Conservation (phyloP, 2,888 invertebrate genomes). For the Synergus japonicus region DNA sequence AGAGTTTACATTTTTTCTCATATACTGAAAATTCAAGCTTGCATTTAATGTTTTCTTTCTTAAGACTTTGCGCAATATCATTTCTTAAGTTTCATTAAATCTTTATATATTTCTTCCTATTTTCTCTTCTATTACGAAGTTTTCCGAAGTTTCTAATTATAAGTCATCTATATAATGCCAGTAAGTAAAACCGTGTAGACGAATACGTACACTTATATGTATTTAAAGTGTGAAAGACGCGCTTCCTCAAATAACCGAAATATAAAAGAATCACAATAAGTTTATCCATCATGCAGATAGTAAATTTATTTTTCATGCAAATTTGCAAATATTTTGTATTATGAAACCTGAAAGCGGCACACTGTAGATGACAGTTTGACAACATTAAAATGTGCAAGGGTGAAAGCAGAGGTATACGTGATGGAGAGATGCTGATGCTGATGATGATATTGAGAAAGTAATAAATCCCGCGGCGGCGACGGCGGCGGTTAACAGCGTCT, state of each 20-base stretch:
- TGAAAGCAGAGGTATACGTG: no score
- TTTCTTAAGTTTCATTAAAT: slow-evolving; percentile 18
- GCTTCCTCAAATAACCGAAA: no score
- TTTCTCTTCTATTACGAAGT: slow-evolving; percentile 10
- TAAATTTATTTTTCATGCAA: neutral
- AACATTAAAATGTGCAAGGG: slow-evolving; percentile 2
- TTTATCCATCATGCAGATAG: no score
- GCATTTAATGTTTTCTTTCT: neutral
- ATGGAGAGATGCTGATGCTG: neutral
- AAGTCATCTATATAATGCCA: neutral
- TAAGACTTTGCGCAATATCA: neutral
- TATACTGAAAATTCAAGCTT: no score
- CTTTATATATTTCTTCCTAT: neutral
- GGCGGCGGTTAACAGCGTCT: neutral
- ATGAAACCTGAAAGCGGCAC: neutral
- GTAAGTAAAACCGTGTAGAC: neutral
- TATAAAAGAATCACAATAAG: no score
- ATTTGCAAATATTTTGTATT: neutral
- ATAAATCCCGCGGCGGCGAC: slow-evolving; percentile 24
- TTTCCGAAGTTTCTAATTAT: slow-evolving; percentile 12
- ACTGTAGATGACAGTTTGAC: neutral
- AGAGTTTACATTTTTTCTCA: no score
- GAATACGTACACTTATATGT: no score
- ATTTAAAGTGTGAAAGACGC: no score
- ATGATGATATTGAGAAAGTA: slow-evolving; percentile 31